Evolutionary conservation across 2,888 invertebrate species (phyloP), one percentile per base, ranked within the genome.

Genomic region (Cenopis cana): DNA sequence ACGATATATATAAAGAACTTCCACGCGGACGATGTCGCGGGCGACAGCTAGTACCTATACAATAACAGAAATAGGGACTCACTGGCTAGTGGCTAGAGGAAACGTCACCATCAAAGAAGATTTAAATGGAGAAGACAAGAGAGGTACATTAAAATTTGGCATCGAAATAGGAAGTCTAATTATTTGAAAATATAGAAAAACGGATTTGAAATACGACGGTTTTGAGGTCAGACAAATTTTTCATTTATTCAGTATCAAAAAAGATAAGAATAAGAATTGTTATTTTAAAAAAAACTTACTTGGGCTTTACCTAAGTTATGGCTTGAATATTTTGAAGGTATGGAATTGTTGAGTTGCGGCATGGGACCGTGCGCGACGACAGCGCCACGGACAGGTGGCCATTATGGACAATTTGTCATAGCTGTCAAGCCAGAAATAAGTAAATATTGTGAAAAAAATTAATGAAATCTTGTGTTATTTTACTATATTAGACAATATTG

Each of bases 31-130:
- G n/a, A n/a, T n/a, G n/a, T n/a, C n/a, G n/a, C n/a, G n/a, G n/a
- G n/a, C n/a, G n/a, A n/a, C n/a, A n/a, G n/a, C n/a, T n/a, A n/a
- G n/a, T n/a, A n/a, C n/a, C n/a, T 50, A n/a, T 52, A 38, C 14
- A 64, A 54, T 14, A 64, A 14, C 9, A 52, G 36, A 20, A 18
- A 52, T n/a, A 52, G 38, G 18, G 0, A 20, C 14, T 12, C 14
- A 14, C 2, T 50, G 14, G 36, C 18, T n/a, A n/a, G n/a, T n/a
- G n/a, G n/a, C n/a, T 0, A 52, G 64, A 64, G 64, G 52, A 38
- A 64, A 64, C 10, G 2, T 64, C n/a, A 64, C 52, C 4, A 4
- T 54, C n/a, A 38, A 54, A 64, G 20, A 54, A 38, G 41, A 64
- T 24, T 3, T 54, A 11, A 2, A 10, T n/a, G n/a, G 11, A n/a